Conservation (phyloP, 2,888 invertebrate species). For the Hartigia nigra region DNA sequence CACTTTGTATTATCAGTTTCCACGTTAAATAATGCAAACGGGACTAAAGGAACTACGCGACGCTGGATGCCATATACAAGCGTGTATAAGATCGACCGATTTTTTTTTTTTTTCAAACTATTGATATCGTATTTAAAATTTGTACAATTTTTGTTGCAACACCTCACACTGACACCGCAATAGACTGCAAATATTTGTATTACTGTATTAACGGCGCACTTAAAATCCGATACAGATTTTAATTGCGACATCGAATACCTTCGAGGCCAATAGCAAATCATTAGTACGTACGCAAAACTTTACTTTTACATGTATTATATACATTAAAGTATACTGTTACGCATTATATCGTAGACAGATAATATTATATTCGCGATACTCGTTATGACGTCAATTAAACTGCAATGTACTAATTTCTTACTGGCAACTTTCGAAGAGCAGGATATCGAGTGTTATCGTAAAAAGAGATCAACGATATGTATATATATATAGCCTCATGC, state of each 20-base stretch:
- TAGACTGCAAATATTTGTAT: neutral
- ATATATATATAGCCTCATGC: neutral
- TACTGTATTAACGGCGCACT: neutral
- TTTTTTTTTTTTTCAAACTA: neutral
- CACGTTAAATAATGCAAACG: neutral
- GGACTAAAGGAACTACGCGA: neutral
- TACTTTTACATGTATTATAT: neutral
- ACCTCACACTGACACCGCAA: neutral
- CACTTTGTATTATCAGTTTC: slow-evolving; percentile 33
- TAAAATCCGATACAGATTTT: neutral
- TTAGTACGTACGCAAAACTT: neutral
- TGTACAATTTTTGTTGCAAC: neutral
- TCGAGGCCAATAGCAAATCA: neutral
- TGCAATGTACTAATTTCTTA: neutral
- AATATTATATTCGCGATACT: neutral
- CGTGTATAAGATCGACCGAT: no score
- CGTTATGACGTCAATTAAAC: neutral
- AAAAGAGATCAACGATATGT: no score
- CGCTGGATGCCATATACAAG: no score
- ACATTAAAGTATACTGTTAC: neutral
- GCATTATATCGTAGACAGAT: neutral
- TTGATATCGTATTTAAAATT: neutral
- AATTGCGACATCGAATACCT: neutral
- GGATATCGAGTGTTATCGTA: neutral
- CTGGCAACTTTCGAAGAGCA: neutral